Conservation (phyloP, 2,888 invertebrate species). For the Pomacea canaliculata region DNA sequence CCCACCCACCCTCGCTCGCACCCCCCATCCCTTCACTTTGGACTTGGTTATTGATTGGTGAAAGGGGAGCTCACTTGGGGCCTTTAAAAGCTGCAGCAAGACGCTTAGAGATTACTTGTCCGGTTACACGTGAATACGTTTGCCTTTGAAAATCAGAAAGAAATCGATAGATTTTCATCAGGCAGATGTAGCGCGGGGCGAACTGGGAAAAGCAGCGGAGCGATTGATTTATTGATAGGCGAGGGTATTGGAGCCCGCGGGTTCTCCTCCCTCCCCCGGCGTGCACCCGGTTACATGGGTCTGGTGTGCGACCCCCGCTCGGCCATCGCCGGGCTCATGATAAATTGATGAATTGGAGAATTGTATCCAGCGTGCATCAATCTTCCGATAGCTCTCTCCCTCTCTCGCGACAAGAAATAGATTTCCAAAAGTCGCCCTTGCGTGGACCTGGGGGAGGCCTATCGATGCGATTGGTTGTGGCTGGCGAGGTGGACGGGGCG, state of each 20-base stretch:
- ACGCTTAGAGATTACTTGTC: slow-evolving; percentile 11
- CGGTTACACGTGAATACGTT: slow-evolving; percentile 9
- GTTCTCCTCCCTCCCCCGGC: not conserved
- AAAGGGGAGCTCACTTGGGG: no score
- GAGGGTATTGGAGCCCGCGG: slow-evolving; percentile 15
- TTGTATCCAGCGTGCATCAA: slow-evolving; percentile 13
- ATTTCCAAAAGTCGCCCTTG: not conserved
- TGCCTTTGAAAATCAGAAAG: slow-evolving; percentile 23
- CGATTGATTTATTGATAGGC: slow-evolving; percentile 37
- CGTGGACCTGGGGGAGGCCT: no score
- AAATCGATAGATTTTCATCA: slow-evolving; percentile 35
- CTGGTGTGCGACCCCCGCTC: not conserved
- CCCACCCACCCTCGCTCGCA: no score
- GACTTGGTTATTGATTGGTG: no score
- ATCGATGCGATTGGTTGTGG: no score
- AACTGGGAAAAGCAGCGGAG: slow-evolving; percentile 3
- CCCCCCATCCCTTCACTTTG: no score
- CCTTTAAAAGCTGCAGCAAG: slow-evolving; percentile 1
- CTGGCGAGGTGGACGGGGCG: no score
- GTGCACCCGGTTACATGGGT: slow-evolving; percentile 3
- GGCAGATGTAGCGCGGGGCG: slow-evolving; percentile 23
- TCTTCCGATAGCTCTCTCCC: slow-evolving; percentile 19
- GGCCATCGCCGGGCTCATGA: slow-evolving; percentile 15
- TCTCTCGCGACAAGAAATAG: slow-evolving; percentile 13
- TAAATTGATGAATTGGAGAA: slow-evolving; percentile 21